A percentile compares a stretch with the other conserved stretches of the same genome.
Evolutionary conservation across 2,888 invertebrate genomes (phyloP).

Genomic region (Arrhopalites spinosus): DNA sequence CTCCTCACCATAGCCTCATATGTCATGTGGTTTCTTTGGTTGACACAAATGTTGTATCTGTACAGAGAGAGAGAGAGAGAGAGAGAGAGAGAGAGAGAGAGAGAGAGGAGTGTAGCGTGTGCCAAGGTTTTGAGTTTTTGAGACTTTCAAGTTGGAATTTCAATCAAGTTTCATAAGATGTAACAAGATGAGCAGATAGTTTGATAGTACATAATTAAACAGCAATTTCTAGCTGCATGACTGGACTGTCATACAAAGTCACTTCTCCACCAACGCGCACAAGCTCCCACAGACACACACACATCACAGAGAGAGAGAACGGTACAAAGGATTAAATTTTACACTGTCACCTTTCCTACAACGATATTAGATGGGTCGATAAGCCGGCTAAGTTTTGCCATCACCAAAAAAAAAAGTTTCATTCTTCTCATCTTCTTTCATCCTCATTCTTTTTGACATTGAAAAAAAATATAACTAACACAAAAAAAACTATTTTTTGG

Average conservation of each 20-base stretch:
- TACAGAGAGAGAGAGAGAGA: background rate
- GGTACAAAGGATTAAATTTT: background rate
- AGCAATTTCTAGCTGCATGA: background rate
- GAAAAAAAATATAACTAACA: background rate
- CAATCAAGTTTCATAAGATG: background rate
- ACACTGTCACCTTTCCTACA: conserved; percentile 5
- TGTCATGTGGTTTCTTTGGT: background rate
- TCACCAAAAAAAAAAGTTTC: conserved; percentile 7
- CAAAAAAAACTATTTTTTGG: background rate
- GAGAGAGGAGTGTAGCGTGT: background rate
- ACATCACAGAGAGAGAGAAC: background rate
- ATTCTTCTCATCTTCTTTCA: background rate
- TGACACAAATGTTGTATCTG: background rate
- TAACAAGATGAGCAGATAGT: background rate
- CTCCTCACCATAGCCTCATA: too few species aligned
- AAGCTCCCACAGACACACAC: background rate
- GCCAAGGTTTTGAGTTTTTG: background rate
- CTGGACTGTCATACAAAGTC: background rate
- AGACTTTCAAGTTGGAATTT: background rate
- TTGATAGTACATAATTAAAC: conserved; percentile 18
- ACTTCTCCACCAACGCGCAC: background rate
- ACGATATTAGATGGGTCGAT: conserved; percentile 10
- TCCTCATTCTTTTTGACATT: background rate
- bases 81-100: conserved; percentile 10
- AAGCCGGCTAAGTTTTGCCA: background rate